Percentiles rank a stretch among this genome's conserved stretches.
These are phyloP conservation scores for Danio tinwini DNA, from an alignment of 2,797 vertebrate species.

Conservation along the genomic window DNA sequence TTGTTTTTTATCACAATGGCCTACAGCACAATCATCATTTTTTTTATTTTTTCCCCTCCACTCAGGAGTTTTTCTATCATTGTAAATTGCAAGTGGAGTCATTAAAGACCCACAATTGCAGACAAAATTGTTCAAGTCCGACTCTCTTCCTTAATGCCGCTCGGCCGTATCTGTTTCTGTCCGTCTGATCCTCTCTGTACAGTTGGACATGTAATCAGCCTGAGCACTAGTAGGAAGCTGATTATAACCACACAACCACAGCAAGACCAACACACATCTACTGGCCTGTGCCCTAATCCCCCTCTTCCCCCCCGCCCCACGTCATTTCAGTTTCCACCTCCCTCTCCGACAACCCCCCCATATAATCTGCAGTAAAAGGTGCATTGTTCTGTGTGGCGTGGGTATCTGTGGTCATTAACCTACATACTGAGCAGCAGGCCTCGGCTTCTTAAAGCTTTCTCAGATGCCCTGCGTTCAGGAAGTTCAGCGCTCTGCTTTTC, in stretches of 20 bases:
- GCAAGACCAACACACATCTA: slow-evolving; percentile 63
- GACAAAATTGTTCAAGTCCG: neutral
- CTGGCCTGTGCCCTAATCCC: slow-evolving; percentile 73
- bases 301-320: slow-evolving; percentile 26
- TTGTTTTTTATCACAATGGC: too few relatives aligned
- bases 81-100: neutral
- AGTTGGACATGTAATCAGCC: slow-evolving; percentile 19
- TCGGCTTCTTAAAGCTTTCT: slow-evolving; percentile 68
- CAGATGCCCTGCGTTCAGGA: slow-evolving; percentile 39
- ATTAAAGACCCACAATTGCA: neutral
- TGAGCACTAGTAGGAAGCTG: slow-evolving; percentile 26
- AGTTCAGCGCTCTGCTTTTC: neutral
- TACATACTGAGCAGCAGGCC: slow-evolving; percentile 71
- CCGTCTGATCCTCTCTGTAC: slow-evolving; percentile 10
- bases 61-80: neutral
- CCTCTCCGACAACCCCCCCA: neutral
- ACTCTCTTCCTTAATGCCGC: neutral
- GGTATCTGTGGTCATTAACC: slow-evolving; percentile 78
- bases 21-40: too few relatives aligned
- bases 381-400: slow-evolving; percentile 76
- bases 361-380: slow-evolving; percentile 74
- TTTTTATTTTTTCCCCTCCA: too few relatives aligned
- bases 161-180: slow-evolving; percentile 1
- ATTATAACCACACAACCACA: slow-evolving; percentile 36
- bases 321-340: slow-evolving; percentile 18